Conservation (phyloP, 30 jellyfish, hydroid and myxozoan species). For the Phacellophora camtschatica region DNA sequence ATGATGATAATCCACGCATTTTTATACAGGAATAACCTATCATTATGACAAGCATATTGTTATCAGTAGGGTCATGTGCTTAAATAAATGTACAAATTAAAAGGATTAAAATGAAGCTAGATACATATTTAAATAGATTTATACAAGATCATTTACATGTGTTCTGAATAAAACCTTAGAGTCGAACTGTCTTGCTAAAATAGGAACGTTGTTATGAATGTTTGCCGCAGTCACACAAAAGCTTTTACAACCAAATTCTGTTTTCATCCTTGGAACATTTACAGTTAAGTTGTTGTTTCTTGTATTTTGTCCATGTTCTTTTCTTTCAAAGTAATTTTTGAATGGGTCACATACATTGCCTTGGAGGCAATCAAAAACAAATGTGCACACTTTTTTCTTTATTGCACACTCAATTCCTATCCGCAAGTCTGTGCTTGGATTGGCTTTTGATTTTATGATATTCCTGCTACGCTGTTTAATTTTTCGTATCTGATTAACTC, state of each 20-base stretch:
- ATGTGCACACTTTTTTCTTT: background rate
- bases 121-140: background rate
- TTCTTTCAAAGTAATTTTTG: background rate
- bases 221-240: constrained; percentile 32
- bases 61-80: background rate
- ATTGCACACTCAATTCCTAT: background rate
- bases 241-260: constrained; percentile 28
- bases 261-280: constrained; percentile 30
- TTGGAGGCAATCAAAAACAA: constrained; percentile 14
- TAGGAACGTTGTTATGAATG: constrained; percentile 2
- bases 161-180: constrained; percentile 24
- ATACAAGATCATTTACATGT: background rate
- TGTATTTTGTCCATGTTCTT: constrained; percentile 9
- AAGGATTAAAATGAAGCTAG: background rate
- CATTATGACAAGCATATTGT: background rate
- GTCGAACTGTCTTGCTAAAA: constrained; percentile 13
- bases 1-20: background rate
- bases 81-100: background rate
- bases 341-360: constrained; percentile 20
- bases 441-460: constrained; percentile 18
- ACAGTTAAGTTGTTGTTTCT: constrained; percentile 1
- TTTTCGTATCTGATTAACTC: background rate
- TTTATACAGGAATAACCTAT: background rate
- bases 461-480: constrained; percentile 29
- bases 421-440: background rate